Evolutionary conservation across 2,797 vertebrate species (phyloP).

Genomic region (Alauda arvensis): DNA sequence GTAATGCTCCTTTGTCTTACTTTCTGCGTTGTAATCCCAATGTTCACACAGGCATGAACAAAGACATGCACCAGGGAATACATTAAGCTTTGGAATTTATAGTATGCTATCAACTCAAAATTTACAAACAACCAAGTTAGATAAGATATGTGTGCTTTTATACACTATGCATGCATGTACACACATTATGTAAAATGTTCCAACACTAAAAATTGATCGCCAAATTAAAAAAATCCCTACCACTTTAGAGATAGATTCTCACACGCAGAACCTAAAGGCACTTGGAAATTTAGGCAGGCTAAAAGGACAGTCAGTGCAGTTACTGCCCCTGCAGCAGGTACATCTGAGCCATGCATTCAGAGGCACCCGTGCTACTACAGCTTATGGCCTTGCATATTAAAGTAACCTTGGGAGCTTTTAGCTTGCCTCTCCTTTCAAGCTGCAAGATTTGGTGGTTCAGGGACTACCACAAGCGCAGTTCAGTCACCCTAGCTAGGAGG

Average conservation of each 20-base stretch:
- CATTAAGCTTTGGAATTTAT: constrained; percentile 31
- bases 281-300: not conserved
- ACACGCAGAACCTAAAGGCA: not conserved
- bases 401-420: not conserved
- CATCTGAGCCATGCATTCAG: not conserved
- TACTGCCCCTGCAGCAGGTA: not conserved
- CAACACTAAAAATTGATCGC: not conserved
- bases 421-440: not conserved
- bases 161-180: not conserved
- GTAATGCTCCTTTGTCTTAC: constrained; percentile 47
- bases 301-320: not conserved
- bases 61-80: constrained; percentile 20
- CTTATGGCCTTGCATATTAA: not conserved
- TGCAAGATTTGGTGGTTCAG: not conserved
- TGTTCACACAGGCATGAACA: constrained; percentile 41
- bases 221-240: not conserved
- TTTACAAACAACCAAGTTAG: constrained; percentile 9
- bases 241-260: not conserved
- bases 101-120: constrained; percentile 20
- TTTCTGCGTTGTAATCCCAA: not conserved
- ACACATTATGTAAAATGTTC: not conserved
- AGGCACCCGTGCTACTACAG: not conserved
- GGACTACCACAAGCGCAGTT: not conserved
- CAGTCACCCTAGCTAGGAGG: not conserved
- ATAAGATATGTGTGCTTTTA: not conserved